Base-by-base conservation (phyloP, 1,140 invertebrate species). In the Neoseiulus cucumeris region DNA sequence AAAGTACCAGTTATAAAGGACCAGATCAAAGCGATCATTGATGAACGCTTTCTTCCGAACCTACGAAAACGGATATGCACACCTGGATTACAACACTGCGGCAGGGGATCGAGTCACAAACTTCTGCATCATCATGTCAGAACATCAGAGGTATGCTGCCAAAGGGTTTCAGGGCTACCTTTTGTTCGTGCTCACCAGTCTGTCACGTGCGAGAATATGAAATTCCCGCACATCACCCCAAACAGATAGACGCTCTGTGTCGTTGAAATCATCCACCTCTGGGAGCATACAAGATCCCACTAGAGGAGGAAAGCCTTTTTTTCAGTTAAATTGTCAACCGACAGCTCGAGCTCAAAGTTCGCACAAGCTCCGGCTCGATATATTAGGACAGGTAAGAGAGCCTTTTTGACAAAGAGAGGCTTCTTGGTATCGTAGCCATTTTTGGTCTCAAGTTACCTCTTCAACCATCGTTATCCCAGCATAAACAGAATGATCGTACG, bases 201-300 rank as follows among this genome's bases (percentile, higher is more conserved):
- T 1, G 87, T 86, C 55, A 90, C 74, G 68, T 84, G 81, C n/a
- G 87, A 86, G 72, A 90, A 86, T 41, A 86, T 75, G 42, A 89
- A 80, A 47, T 85, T 86, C 20, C 87, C 87, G 68, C 87, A 69
- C 71, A 89, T 80, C 44, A 87, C 85, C 66, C 88, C 88, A 67
- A 85, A 75, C 86, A 91, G 89, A 73, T 87, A 88, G 44, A 88
- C 71, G 0, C 87, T 81, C 73, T 89, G 85, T 7, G 84, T 82
- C 18, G 81, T 81, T 9, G 85, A 82, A 66, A 79, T 75, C 65
- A 86, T 70, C 75, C 82, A 85, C 20, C 79, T 78, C 55, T 76
- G 78, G 22, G 82, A 79, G 74, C 87, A 91, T 14, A 89, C 84
- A 70, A 89, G 74, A 71, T 86, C 72, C 80, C 84, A 91, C 76